phyloP scores from a whole-genome alignment of 2,797 vertebrate species.

The Mormyrus proboscirostris region DNA sequence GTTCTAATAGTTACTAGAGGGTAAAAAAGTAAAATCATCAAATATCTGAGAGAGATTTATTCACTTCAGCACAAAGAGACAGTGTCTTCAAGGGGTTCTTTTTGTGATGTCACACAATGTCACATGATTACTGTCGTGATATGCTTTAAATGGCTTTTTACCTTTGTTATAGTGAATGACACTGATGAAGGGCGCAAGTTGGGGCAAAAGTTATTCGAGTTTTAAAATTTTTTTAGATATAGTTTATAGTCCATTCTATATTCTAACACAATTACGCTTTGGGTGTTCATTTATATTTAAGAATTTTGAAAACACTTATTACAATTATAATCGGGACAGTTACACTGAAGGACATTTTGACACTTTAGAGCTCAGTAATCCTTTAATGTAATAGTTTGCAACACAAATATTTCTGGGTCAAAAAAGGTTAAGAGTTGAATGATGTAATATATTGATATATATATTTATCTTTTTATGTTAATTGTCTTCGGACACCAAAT shows the following conservation, averaged over 20 bases:
- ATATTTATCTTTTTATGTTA: no score
- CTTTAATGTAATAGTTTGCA: no score
- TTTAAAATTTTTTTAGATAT: not conserved
- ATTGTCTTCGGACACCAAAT: no score
- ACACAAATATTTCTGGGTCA: no score
- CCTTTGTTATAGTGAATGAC: not conserved
- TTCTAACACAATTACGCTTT: not conserved
- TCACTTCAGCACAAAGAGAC: not conserved
- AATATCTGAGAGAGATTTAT: not conserved
- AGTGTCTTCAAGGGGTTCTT: not conserved
- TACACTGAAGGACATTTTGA: not conserved
- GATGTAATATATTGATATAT: no score
- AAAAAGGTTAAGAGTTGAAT: no score
- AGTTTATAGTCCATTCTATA: not conserved
- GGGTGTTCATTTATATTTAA: not conserved
- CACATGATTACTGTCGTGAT: not conserved
- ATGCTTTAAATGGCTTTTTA: not conserved
- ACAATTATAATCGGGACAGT: not conserved
- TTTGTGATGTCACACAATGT: not conserved
- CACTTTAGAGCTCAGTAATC: no score
- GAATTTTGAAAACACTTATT: not conserved
- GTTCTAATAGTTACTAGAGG: not conserved
- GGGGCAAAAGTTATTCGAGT: not conserved
- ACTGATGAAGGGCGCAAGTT: not conserved
- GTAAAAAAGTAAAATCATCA: not conserved